phyloP scores from a whole-genome alignment of 2,797 vertebrate species.

The Oreochromis mossambicus region DNA sequence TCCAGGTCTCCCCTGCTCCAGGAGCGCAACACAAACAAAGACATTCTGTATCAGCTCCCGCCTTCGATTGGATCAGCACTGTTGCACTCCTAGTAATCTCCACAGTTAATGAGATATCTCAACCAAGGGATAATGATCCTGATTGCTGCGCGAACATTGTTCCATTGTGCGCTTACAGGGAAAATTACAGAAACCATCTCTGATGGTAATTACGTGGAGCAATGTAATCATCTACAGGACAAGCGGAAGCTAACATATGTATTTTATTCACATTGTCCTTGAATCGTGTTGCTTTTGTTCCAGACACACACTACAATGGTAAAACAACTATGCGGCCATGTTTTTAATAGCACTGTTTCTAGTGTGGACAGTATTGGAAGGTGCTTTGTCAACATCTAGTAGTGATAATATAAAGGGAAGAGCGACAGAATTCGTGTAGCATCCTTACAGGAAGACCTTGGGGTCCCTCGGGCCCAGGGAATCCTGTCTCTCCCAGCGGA shows the following conservation, averaged over 20 bases:
- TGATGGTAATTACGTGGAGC: constrained; percentile 69
- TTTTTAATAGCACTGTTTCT: not conserved
- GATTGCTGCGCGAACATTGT: constrained; percentile 67
- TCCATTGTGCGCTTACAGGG: constrained; percentile 64
- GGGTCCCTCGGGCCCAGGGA: constrained; percentile 94
- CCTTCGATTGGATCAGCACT: constrained; percentile 72
- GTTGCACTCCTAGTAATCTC: constrained; percentile 72
- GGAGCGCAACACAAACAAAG: constrained; percentile 69
- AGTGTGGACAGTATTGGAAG: not conserved
- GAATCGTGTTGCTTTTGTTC: constrained; percentile 9
- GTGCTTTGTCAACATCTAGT: not conserved
- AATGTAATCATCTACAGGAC: constrained; percentile 60
- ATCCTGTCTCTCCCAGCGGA: constrained; percentile 91
- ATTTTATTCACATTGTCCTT: constrained; percentile 53
- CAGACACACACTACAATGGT: not conserved
- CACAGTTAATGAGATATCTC: constrained; percentile 74
- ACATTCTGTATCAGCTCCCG: constrained; percentile 63
- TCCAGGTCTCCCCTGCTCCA: constrained; percentile 87
- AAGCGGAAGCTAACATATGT: constrained; percentile 27
- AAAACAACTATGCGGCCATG: not conserved
- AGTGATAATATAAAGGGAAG: constrained; percentile 13
- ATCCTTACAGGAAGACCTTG: constrained; percentile 86
- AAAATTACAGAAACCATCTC: constrained; percentile 68
- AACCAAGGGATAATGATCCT: constrained; percentile 68
- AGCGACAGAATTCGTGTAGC: constrained; percentile 18